A percentile compares a stretch with the other conserved stretches of the same genome.
Evolutionary conservation across 2,888 invertebrate genomes (phyloP).

Genomic region (Hartigia nigra): DNA sequence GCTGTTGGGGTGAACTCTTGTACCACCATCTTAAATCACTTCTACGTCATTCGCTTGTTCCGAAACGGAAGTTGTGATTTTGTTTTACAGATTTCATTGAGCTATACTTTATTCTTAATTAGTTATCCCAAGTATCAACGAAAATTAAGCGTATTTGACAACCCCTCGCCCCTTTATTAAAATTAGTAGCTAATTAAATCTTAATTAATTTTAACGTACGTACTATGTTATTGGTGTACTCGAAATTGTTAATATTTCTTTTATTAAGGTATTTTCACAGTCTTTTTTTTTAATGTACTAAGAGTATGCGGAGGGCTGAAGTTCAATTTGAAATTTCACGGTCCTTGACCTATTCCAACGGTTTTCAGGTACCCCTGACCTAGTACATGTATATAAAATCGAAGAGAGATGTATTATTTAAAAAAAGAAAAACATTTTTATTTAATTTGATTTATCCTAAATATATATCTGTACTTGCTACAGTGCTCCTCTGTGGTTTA

Average conservation of each 20-base stretch:
- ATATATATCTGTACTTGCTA: background rate
- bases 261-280: background rate
- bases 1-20: slow-evolving; percentile 14
- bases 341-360: background rate
- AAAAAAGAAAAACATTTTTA: no score
- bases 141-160: background rate
- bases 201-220: background rate
- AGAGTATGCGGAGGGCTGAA: background rate
- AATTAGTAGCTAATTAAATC: background rate
- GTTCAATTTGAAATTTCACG: background rate
- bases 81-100: slow-evolving; percentile 36
- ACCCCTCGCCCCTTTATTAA: slow-evolving; percentile 5
- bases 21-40: slow-evolving; percentile 43
- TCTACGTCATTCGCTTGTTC: slow-evolving; percentile 22
- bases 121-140: background rate
- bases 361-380: background rate
- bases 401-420: background rate
- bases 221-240: background rate
- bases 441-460: background rate
- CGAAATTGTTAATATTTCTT: background rate
- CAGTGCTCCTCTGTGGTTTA: background rate
- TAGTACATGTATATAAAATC: background rate
- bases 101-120: background rate
- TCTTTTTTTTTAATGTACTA: background rate
- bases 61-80: slow-evolving; percentile 31